A percentile compares a stretch with the other conserved stretches of the same genome.
phyloP scores from a whole-genome alignment of 2,113 vertebrate genomes.

The Eulemur rufifrons region DNA sequence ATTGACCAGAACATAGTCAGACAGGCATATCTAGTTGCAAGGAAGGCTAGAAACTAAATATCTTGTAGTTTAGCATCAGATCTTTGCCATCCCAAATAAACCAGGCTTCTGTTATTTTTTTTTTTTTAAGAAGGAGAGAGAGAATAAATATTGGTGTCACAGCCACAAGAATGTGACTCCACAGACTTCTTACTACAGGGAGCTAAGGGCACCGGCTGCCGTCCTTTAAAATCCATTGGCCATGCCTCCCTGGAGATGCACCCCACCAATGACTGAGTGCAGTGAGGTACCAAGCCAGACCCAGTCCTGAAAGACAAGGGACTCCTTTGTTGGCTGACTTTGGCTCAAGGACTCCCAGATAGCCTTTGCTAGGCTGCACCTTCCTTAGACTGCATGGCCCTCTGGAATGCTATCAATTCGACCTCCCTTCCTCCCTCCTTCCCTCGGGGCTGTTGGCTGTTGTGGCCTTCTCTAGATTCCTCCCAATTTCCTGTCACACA shows the following conservation, averaged over 20 bases:
- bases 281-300: neutral
- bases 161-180: neutral
- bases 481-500: neutral
- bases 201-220: neutral
- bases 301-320: neutral
- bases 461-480: neutral
- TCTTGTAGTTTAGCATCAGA: neutral
- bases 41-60: neutral
- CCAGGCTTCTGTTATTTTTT: neutral
- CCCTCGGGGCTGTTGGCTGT: neutral
- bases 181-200: neutral
- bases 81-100: slow-evolving; percentile 22
- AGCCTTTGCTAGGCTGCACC: neutral
- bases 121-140: neutral
- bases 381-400: neutral
- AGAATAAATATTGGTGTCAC: neutral
- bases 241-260: neutral
- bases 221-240: neutral
- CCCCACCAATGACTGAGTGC: neutral
- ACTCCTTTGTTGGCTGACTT: neutral
- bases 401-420: neutral
- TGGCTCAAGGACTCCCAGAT: neutral
- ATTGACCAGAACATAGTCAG: neutral
- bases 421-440: neutral
- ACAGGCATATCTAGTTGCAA: neutral